Evolutionary conservation across 92 coral and sea anemone genomes (phyloP).

Genomic region (Phenganax marumi): DNA sequence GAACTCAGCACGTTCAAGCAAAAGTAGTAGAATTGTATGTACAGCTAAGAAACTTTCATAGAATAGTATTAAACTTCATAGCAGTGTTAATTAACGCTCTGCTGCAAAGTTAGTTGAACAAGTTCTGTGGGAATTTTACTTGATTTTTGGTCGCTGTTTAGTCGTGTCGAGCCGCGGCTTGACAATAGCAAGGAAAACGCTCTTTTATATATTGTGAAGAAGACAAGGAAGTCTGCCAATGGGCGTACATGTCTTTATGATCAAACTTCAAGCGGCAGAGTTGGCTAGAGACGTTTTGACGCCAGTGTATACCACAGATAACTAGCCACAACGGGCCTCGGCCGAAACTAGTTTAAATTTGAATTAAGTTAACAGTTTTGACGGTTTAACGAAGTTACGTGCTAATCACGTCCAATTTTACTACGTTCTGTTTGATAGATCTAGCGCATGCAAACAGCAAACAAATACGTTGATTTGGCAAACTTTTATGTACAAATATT

Average conservation of each 20-base stretch:
- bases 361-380: slow-evolving; percentile 40
- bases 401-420: slow-evolving; percentile 31
- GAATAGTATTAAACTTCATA: too few species aligned
- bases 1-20: slow-evolving; percentile 8
- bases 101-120: not conserved
- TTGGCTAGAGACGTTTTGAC: slow-evolving; percentile 21
- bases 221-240: slow-evolving; percentile 30
- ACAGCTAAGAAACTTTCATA: too few species aligned
- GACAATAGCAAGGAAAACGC: slow-evolving; percentile 25
- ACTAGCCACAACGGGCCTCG: slow-evolving; percentile 10
- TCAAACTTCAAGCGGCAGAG: slow-evolving; percentile 31
- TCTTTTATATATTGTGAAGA: slow-evolving; percentile 26
- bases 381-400: slow-evolving; percentile 36
- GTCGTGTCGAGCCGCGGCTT: not conserved
- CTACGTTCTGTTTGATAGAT: slow-evolving; percentile 17
- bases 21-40: not conserved
- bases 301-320: slow-evolving; percentile 40
- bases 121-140: not conserved
- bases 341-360: slow-evolving; percentile 35
- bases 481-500: not conserved
- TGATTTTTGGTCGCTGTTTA: not conserved
- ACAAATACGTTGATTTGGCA: slow-evolving; percentile 15
- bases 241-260: slow-evolving; percentile 39
- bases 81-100: not conserved
- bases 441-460: slow-evolving; percentile 27